A percentile compares a stretch with the other conserved stretches of the same genome.
phyloP scores from a whole-genome alignment of 2,888 invertebrate genomes.

The Brachylomia viminalis region DNA sequence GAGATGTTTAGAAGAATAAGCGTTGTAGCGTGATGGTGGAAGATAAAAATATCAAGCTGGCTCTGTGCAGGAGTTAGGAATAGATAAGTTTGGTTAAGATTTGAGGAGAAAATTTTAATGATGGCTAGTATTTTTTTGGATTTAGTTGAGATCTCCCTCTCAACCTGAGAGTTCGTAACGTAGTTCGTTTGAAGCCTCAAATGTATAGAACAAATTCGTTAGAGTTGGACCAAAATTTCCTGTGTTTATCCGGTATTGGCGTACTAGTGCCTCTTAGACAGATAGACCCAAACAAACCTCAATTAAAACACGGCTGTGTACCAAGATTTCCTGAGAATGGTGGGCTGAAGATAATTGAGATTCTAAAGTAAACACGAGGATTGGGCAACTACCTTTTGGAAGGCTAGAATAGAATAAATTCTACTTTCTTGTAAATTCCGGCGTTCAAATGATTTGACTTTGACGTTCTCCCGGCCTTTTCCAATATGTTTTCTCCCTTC shows the following conservation, averaged over 20 bases:
- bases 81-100: conserved; percentile 4
- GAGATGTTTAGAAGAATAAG: conserved; percentile 46
- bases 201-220: too few species aligned
- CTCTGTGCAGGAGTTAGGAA: background rate
- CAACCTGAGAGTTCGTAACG: too few species aligned
- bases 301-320: conserved; percentile 49
- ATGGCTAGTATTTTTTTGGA: conserved; percentile 21
- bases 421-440: too few species aligned
- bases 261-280: background rate
- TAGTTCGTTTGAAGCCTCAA: too few species aligned
- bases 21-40: conserved; percentile 40
- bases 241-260: background rate
- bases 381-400: conserved; percentile 28
- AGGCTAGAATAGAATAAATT: too few species aligned
- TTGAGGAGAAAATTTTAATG: background rate
- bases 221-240: background rate
- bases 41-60: conserved; percentile 32
- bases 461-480: too few species aligned
- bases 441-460: too few species aligned
- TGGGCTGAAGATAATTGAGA: conserved; percentile 64
- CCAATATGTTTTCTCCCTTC: background rate
- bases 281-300: conserved; percentile 34
- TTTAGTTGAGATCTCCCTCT: background rate
- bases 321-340: conserved; percentile 46
- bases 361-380: conserved; percentile 63